Evolutionary conservation across 64 coral and sea anemone species (phyloP).

Genomic region (Montipora foliosa): DNA sequence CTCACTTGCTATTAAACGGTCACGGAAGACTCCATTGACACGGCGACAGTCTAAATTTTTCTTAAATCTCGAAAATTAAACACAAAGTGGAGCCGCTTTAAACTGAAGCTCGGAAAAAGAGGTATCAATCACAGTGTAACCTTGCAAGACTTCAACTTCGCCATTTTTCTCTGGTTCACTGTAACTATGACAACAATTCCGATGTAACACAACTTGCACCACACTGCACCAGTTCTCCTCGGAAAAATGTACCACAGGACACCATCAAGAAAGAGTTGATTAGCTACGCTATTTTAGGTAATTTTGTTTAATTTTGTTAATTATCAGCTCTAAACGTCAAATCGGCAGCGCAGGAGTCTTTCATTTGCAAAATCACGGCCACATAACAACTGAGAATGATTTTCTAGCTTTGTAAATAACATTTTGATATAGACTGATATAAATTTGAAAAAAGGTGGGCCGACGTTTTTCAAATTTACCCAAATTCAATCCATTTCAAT

Average conservation of each 20-base stretch:
- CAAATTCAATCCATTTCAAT: no score
- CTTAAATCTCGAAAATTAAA: neutral
- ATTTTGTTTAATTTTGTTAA: no score
- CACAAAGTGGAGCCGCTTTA: neutral
- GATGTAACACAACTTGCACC: neutral
- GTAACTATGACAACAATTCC: constrained; percentile 56
- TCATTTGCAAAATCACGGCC: no score
- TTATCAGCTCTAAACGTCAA: no score
- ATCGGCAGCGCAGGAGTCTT: no score
- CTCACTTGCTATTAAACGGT: neutral
- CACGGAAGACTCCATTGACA: neutral
- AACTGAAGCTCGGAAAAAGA: neutral
- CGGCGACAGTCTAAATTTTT: neutral
- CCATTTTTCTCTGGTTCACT: constrained; percentile 8
- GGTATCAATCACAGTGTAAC: neutral
- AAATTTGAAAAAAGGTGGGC: no score
- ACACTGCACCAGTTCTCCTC: neutral
- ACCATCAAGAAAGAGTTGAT: neutral
- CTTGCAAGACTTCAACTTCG: constrained; percentile 1
- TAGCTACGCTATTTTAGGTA: no score
- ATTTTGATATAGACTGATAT: no score
- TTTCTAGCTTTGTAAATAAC: no score
- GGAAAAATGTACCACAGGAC: neutral
- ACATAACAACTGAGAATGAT: no score
- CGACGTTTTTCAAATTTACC: no score